Evolutionary conservation across 1,140 invertebrate species (phyloP).

Genomic region (Orchestia grillus): DNA sequence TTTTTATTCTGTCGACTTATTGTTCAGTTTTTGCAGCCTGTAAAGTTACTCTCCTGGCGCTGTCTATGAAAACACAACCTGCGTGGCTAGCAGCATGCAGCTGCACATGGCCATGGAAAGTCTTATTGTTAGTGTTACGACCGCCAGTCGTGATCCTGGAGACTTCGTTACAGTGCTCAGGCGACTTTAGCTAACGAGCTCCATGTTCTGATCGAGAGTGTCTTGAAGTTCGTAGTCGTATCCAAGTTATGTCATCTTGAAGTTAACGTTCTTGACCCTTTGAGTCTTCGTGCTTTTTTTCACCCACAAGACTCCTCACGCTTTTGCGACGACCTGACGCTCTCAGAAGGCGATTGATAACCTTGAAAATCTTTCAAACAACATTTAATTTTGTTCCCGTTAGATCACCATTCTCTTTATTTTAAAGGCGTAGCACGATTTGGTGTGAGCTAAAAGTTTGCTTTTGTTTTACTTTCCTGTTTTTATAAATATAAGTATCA

Average conservation of each 20-base stretch:
- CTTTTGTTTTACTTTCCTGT: background rate
- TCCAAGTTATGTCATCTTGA: background rate
- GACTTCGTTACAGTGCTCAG: background rate
- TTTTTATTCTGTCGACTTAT: background rate
- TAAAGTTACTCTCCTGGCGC: background rate
- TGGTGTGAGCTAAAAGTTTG: background rate
- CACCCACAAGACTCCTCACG: background rate
- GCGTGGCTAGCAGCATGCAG: background rate
- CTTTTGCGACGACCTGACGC: background rate
- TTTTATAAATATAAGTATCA: background rate
- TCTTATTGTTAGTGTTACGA: conserved; percentile 30
- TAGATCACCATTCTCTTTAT: background rate
- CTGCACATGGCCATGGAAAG: background rate
- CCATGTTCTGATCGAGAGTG: background rate
- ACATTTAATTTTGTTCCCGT: background rate
- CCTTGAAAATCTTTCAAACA: background rate
- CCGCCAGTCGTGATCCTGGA: conserved; percentile 16
- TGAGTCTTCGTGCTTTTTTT: background rate
- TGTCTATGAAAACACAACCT: background rate
- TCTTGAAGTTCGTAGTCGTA: background rate
- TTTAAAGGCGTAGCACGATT: background rate
- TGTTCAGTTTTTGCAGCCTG: background rate
- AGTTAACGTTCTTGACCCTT: conserved; percentile 7
- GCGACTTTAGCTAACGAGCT: background rate
- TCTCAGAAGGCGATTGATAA: background rate